Conservation (phyloP, 1,140 invertebrate species). For the Leptestheria dahalacensis region DNA sequence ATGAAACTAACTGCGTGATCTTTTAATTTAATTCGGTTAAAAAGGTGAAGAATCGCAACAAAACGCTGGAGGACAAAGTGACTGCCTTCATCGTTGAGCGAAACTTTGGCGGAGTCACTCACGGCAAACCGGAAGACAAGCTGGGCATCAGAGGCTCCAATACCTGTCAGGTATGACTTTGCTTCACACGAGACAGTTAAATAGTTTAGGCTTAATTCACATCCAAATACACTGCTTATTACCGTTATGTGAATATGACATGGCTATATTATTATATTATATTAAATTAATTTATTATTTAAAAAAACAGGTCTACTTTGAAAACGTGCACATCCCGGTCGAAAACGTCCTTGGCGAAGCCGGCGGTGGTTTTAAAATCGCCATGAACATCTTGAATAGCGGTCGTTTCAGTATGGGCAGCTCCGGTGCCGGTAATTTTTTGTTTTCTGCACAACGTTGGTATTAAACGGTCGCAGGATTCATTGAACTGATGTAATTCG, state of each 20-base stretch:
- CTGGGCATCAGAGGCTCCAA: slow-evolving; percentile 46
- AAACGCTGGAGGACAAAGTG: slow-evolving; percentile 26
- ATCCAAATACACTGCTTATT: too few relatives aligned
- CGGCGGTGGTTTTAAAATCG: slow-evolving; percentile 53
- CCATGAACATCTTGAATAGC: slow-evolving; percentile 55
- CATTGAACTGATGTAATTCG: neutral
- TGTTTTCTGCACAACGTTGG: neutral
- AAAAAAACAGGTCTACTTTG: slow-evolving; percentile 42
- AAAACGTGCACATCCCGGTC: slow-evolving; percentile 46
- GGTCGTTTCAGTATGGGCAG: slow-evolving; percentile 36
- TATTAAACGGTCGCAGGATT: slow-evolving; percentile 3
- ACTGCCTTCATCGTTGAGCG: slow-evolving; percentile 63
- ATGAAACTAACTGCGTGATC: too few relatives aligned
- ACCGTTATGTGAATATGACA: too few relatives aligned
- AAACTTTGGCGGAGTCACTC: slow-evolving; percentile 46
- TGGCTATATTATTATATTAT: too few relatives aligned
- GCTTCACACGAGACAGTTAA: too few relatives aligned
- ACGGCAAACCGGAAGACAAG: slow-evolving; percentile 49
- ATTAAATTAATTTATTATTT: neutral
- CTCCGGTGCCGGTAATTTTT: slow-evolving; percentile 27
- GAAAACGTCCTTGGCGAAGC: slow-evolving; percentile 49
- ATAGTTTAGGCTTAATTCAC: too few relatives aligned
- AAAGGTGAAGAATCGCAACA: slow-evolving; percentile 7
- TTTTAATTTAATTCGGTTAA: neutral
- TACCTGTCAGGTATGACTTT: slow-evolving; percentile 16